Evolutionary conservation across 2,888 invertebrate genomes (phyloP).

Genomic region (Choreutis nemorana): DNA sequence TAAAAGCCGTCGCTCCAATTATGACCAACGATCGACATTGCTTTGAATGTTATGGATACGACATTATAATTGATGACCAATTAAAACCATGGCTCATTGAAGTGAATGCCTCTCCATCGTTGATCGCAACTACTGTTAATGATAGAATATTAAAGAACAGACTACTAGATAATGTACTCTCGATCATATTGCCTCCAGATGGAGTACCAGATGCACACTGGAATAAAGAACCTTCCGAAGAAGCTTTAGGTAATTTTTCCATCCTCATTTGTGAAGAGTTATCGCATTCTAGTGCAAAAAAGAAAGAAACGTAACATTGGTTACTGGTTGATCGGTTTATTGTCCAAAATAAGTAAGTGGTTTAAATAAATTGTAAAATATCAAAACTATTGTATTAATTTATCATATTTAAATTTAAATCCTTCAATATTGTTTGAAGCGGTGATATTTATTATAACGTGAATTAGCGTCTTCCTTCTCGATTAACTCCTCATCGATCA

Average conservation of each 20-base stretch:
- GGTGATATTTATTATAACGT: slow-evolving; percentile 27
- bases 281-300: too few species aligned
- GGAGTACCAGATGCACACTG: slow-evolving; percentile 87
- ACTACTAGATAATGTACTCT: slow-evolving; percentile 89
- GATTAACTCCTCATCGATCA: slow-evolving; percentile 84
- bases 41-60: slow-evolving; percentile 94
- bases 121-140: slow-evolving; percentile 91
- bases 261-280: slow-evolving; percentile 83
- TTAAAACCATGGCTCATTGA: slow-evolving; percentile 93
- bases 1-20: slow-evolving; percentile 89
- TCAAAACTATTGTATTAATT: background rate
- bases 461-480: slow-evolving; percentile 67
- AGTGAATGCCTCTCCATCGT: slow-evolving; percentile 92
- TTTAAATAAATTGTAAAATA: background rate
- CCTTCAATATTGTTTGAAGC: slow-evolving; percentile 14
- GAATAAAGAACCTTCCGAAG: slow-evolving; percentile 78
- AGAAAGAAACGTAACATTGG: background rate
- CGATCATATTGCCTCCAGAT: slow-evolving; percentile 85
- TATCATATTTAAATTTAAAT: background rate
- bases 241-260: slow-evolving; percentile 82
- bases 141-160: slow-evolving; percentile 93
- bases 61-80: slow-evolving; percentile 92
- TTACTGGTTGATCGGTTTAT: too few species aligned
- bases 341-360: too few species aligned
- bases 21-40: slow-evolving; percentile 92